Conservation (phyloP, 2,888 invertebrate species). For the Epinotia nisella region DNA sequence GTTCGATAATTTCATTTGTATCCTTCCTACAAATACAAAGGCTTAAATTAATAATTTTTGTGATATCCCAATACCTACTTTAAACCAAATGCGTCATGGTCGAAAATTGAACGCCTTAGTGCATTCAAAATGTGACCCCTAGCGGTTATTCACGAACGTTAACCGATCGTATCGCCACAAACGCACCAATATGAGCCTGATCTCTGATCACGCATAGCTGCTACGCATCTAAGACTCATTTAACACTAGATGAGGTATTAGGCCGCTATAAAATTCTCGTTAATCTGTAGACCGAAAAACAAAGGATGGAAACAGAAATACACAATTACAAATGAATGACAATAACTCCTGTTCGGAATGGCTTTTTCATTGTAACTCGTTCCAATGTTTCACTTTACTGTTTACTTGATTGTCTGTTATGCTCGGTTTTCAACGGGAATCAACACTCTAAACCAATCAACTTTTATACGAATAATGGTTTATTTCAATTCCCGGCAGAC, state of each 20-base stretch:
- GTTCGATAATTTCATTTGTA: not conserved
- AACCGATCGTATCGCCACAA: not conserved
- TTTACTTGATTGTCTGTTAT: conserved; percentile 6
- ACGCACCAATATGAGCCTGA: not conserved
- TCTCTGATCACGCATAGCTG: not conserved
- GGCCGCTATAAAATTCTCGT: not conserved
- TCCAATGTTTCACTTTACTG: conserved; percentile 11
- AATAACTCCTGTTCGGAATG: conserved; percentile 23
- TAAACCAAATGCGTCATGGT: not conserved
- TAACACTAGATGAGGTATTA: not conserved
- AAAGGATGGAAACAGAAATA: conserved; percentile 20
- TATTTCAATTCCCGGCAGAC: not conserved
- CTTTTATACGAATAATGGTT: not conserved
- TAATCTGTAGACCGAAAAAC: conserved; percentile 13
- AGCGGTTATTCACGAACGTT: not conserved
- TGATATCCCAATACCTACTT: not conserved
- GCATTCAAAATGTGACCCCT: not conserved
- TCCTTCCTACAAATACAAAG: not conserved
- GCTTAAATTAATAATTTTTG: too few relatives aligned
- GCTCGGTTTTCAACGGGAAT: conserved; percentile 11
- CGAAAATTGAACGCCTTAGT: not conserved
- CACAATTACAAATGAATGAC: conserved; percentile 38
- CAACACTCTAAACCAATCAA: conserved; percentile 1
- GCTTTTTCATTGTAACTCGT: not conserved
- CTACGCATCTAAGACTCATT: not conserved